phyloP scores from a whole-genome alignment of 1,140 invertebrate species.

The Lepidurus packardi region DNA sequence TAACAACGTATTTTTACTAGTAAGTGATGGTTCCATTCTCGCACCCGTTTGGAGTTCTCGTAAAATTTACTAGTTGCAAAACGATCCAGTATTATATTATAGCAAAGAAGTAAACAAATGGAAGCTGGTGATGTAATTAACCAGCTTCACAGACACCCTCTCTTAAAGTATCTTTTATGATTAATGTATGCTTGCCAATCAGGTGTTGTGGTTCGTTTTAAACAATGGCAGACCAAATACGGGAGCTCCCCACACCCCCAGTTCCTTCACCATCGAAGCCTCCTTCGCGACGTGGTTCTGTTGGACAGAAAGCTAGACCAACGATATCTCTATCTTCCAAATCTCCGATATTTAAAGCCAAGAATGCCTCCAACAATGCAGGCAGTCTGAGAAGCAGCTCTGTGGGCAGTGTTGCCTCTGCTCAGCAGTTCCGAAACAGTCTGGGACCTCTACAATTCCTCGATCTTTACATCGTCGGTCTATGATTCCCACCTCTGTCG shows the following conservation, averaged over 20 bases:
- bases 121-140: too few species aligned
- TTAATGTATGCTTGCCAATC: neutral
- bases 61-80: too few species aligned
- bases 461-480: neutral
- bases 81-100: too few species aligned
- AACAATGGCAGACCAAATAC: neutral
- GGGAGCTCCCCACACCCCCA: neutral
- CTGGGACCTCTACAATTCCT: neutral
- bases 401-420: neutral
- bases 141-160: too few species aligned
- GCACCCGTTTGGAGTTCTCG: too few species aligned
- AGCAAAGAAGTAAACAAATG: too few species aligned
- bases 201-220: neutral
- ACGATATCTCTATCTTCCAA: neutral
- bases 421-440: neutral
- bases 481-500: neutral
- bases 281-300: neutral
- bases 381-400: neutral
- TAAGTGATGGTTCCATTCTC: too few species aligned
- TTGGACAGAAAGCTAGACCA: neutral
- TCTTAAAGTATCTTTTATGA: neutral
- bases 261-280: neutral
- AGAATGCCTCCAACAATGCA: neutral
- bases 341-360: neutral
- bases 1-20: too few species aligned